Evolutionary conservation across 2,113 vertebrate genomes (phyloP).

Genomic region (Ivindomyrus marchei): DNA sequence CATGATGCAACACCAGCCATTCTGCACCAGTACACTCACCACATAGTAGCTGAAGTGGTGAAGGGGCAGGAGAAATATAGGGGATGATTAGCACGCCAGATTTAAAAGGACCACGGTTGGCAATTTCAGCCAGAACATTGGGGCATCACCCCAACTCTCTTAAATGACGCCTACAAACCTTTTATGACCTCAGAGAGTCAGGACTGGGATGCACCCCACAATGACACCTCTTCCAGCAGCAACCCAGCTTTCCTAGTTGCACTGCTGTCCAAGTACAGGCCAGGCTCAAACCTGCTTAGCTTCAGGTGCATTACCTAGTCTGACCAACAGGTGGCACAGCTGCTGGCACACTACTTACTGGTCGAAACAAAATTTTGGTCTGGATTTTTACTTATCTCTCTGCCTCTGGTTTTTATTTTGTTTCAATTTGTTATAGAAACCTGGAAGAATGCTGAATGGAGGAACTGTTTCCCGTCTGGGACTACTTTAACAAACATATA

Average conservation of each 20-base stretch:
- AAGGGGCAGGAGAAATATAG: not conserved
- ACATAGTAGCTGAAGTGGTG: not conserved
- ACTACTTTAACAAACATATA: not conserved
- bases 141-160: not conserved
- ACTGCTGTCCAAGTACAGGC: not conserved
- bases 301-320: not conserved
- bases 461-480: not conserved
- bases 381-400: not conserved
- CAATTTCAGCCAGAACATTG: not conserved
- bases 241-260: not conserved
- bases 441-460: not conserved
- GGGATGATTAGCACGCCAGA: not conserved
- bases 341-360: rapidly evolving
- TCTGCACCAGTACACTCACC: not conserved
- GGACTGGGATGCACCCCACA: not conserved
- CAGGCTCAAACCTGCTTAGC: not conserved
- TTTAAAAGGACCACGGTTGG: not conserved
- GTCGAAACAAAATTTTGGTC: not conserved
- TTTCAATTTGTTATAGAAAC: not conserved
- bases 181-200: not conserved
- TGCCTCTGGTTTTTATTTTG: not conserved
- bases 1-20: not conserved
- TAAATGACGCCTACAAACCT: not conserved
- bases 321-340: not conserved
- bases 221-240: not conserved